These are phyloP conservation scores for Merluccius polli DNA, from an alignment of 2,797 vertebrate genomes.

Conservation along the genomic window DNA sequence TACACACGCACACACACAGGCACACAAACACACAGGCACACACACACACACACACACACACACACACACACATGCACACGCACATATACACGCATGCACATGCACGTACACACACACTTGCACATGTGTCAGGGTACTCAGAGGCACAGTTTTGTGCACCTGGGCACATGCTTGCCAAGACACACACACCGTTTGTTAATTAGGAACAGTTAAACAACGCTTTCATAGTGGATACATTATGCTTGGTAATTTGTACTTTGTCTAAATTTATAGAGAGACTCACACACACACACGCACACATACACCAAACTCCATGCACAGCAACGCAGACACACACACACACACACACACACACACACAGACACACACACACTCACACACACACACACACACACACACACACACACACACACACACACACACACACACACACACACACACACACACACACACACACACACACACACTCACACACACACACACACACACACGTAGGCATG, in stretches of 20 bases:
- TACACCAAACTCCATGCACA: not conserved
- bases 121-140: not conserved
- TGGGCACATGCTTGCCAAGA: slow-evolving; percentile 43
- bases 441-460: slow-evolving; percentile 23
- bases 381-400: not conserved
- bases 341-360: not conserved
- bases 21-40: not conserved
- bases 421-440: slow-evolving; percentile 27
- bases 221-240: not conserved
- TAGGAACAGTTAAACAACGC: slow-evolving; percentile 26
- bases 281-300: not conserved
- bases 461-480: not conserved
- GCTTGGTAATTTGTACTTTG: slow-evolving; percentile 5
- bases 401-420: slow-evolving; percentile 30
- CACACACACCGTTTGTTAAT: slow-evolving; percentile 37
- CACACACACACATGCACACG: not conserved
- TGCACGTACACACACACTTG: not conserved
- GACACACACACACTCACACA: not conserved
- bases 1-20: not conserved
- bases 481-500: not conserved
- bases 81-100: not conserved
- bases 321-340: not conserved
- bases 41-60: not conserved
- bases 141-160: slow-evolving; percentile 31
- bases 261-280: not conserved